Conservation (phyloP, 2,797 vertebrate species). For the Choloepus didactylus region DNA sequence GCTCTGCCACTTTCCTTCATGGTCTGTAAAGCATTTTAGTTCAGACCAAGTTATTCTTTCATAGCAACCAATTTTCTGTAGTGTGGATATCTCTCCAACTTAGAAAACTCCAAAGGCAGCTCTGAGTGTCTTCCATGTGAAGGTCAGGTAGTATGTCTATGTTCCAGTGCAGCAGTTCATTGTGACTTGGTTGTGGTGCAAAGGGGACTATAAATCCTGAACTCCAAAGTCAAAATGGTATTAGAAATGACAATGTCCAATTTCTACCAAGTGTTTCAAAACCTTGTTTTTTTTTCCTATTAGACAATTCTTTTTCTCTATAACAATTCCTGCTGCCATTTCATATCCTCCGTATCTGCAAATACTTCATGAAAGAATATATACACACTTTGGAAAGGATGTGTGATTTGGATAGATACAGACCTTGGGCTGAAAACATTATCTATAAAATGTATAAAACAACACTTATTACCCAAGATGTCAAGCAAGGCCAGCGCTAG, state of each 20-base stretch:
- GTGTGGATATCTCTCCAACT: conserved; percentile 8
- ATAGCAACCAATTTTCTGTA: conserved; percentile 55
- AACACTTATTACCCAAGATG: not conserved
- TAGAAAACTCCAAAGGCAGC: conserved; percentile 33
- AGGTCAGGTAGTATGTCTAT: not conserved
- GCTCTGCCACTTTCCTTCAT: conserved; percentile 66
- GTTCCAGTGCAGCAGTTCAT: not conserved
- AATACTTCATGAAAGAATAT: not conserved
- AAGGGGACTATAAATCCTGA: not conserved
- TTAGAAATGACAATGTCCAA: not conserved
- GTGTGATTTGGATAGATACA: not conserved
- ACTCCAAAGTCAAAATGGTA: not conserved
- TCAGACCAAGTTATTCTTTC: conserved; percentile 65
- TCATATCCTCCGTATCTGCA: not conserved
- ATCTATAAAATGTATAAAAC: not conserved
- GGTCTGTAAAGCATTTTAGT: conserved; percentile 69
- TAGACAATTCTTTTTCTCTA: not conserved
- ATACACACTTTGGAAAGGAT: not conserved
- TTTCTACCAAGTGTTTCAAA: not conserved
- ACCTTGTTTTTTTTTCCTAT: not conserved
- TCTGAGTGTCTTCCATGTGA: not conserved
- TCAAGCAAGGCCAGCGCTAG: not conserved
- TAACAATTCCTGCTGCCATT: not conserved
- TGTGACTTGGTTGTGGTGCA: not conserved
- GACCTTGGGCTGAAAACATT: not conserved